A percentile compares a stretch with the other conserved stretches of the same genome.
Evolutionary conservation across 1,140 invertebrate species (phyloP).

Genomic region (Eriosoma lanigerum): DNA sequence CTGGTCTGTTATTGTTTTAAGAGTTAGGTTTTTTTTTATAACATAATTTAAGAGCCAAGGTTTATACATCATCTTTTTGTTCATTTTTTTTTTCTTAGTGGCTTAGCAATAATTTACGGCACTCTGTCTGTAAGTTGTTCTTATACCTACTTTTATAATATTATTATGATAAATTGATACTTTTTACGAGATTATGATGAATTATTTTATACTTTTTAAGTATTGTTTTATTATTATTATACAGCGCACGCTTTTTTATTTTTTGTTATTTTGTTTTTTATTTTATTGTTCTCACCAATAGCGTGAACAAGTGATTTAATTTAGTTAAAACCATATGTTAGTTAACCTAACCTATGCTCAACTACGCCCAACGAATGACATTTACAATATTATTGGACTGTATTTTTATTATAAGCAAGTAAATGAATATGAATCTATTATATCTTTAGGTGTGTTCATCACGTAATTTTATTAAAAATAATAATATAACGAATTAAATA

Average conservation of each 20-base stretch:
- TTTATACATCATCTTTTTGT: background rate
- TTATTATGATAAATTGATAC: constrained; percentile 21
- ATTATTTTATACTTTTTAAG: constrained; percentile 8
- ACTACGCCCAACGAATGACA: too few relatives aligned
- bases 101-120: constrained; percentile 22
- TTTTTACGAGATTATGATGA: constrained; percentile 25
- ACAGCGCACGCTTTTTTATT: background rate
- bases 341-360: too few relatives aligned
- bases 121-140: background rate
- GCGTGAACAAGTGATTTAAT: background rate
- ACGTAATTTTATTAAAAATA: too few relatives aligned
- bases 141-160: background rate
- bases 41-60: background rate
- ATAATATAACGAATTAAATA: too few relatives aligned
- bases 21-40: background rate
- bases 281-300: background rate
- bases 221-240: background rate
- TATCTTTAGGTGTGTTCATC: too few relatives aligned
- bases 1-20: background rate
- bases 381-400: too few relatives aligned
- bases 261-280: background rate
- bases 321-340: too few relatives aligned
- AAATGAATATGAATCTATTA: too few relatives aligned
- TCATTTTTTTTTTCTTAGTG: background rate
- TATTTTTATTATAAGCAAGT: too few relatives aligned